Evolutionary conservation across 2,797 vertebrate species (phyloP), one percentile per base, ranked within the genome.

Genomic region (Aselliscus stoliczkanus): DNA sequence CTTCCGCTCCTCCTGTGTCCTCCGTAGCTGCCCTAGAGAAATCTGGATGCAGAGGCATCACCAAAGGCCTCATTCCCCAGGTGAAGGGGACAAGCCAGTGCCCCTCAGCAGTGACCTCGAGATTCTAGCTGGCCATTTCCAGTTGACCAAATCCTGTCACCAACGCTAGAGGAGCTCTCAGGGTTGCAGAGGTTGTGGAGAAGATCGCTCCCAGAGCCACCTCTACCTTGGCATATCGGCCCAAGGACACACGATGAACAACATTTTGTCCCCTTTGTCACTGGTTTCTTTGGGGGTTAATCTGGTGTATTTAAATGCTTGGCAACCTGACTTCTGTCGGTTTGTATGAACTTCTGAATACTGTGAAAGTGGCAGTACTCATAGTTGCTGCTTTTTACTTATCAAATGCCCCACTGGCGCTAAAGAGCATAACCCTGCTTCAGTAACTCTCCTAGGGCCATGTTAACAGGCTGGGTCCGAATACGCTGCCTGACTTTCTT

Each of bases 61-160:
- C 25, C 39, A 76, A 52, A 52, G n/a, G 17, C 14, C 20, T 75
- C 14, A 27, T 44, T 72, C 9, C 50, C n/a, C 39, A 47, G 44
- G 34, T 58, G 9, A 23, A 23, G 10, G 11, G n/a, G 23, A 34
- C 5, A 88, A 56, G 23, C 8, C 18, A 7, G 2, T 23, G 20
- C 10, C 64, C 47, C 91, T 64, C 39, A n/a, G 15, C 39, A 9
- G 3, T 6, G 0, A 47, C 9, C 1, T 25, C 1, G 42, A 34
- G n/a, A 37, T 52, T 56, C 21, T 27, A 64, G 14, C 13, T 39
- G 75, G 17, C 42, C 39, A 23, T 62, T 52, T 37, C n/a, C 7
- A 27, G 9, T 27, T 70, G 15, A 21, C 20, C 7, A 64, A 10
- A 54, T 4, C 0, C 0, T 12, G 25, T 42, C 0, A 1, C 18